Evolutionary conservation across 2,797 vertebrate genomes (phyloP).

Genomic region (Pteropus rufus): DNA sequence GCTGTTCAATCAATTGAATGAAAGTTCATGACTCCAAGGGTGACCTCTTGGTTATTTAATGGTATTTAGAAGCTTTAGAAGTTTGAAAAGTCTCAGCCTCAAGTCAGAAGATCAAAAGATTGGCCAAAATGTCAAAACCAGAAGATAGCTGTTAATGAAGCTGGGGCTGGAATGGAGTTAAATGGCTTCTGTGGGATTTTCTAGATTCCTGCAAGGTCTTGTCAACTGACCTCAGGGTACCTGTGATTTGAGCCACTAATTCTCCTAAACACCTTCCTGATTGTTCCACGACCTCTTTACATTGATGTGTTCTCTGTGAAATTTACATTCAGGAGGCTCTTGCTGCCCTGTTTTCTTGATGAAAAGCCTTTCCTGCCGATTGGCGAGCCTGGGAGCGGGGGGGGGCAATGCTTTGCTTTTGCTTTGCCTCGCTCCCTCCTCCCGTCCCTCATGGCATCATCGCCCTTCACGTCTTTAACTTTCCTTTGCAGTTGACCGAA

Average conservation of each 20-base stretch:
- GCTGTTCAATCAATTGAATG: background rate
- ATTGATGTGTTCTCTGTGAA: background rate
- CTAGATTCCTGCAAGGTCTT: background rate
- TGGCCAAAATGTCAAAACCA: background rate
- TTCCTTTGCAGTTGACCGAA: conserved; percentile 92
- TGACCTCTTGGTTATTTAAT: background rate
- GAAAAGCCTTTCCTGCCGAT: background rate
- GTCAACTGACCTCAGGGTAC: background rate
- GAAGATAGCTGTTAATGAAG: background rate
- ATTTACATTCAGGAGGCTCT: background rate
- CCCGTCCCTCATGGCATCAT: background rate
- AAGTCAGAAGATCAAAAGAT: conserved; percentile 36
- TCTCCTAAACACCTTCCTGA: background rate
- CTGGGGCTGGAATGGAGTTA: background rate
- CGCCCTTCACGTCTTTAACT: conserved; percentile 63
- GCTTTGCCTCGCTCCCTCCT: conserved; percentile 6
- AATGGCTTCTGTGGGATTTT: background rate
- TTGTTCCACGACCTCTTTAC: background rate
- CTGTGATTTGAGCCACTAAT: conserved; percentile 16
- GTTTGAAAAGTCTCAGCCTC: background rate
- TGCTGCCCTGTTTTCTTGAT: background rate
- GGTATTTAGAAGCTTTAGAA: background rate
- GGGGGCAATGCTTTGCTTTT: background rate
- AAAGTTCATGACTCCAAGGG: background rate
- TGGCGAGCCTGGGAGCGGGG: background rate